Evolutionary conservation across 1,140 invertebrate species (phyloP).

Genomic region (Atta cephalotes): DNA sequence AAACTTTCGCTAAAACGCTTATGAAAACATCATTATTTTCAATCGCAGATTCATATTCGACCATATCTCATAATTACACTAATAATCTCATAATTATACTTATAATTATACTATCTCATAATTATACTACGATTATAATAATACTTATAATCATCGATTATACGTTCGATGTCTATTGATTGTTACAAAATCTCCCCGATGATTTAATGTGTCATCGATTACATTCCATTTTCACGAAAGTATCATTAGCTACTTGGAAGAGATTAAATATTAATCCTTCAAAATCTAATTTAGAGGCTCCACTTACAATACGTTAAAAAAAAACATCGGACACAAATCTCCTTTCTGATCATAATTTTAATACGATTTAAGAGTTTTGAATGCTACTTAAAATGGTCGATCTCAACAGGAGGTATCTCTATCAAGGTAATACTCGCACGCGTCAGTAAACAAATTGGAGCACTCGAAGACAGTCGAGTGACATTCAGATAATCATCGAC

Average conservation of each 20-base stretch:
- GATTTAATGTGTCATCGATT: background rate
- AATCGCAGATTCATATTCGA: background rate
- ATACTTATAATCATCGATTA: background rate
- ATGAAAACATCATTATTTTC: background rate
- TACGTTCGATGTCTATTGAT: background rate
- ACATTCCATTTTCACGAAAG: background rate
- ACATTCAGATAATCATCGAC: slow-evolving; percentile 76
- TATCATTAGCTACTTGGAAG: background rate
- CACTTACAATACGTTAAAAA: background rate
- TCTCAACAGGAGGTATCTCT: slow-evolving; percentile 67
- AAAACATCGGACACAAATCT: background rate
- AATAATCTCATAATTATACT: background rate
- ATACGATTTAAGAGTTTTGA: slow-evolving; percentile 66
- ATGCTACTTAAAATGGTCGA: slow-evolving; percentile 66
- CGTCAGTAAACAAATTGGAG: slow-evolving; percentile 73
- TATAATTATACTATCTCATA: background rate
- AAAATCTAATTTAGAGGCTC: background rate
- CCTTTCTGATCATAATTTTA: background rate
- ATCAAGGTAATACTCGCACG: slow-evolving; percentile 58
- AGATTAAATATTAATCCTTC: slow-evolving; percentile 3
- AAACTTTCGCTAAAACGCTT: background rate
- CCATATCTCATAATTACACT: background rate
- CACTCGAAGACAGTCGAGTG: slow-evolving; percentile 76
- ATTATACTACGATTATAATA: background rate
- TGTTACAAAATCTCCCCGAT: background rate